Percentiles rank a stretch among this genome's conserved stretches.
Conservation (phyloP, 2,888 invertebrate species). For the Leucophenga montana region DNA sequence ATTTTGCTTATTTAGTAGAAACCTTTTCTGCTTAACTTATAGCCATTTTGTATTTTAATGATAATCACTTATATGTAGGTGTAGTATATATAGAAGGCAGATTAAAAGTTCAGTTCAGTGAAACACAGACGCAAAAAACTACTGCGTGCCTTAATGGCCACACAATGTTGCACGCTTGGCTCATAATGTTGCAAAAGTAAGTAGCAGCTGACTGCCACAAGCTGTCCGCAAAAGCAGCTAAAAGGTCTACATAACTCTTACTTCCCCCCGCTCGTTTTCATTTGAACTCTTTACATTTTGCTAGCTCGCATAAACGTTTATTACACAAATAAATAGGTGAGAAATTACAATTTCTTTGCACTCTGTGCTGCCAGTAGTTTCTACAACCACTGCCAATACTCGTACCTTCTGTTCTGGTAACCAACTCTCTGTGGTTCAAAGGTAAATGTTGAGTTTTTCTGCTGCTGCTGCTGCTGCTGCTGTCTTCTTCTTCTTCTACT, state of each 20-base stretch:
- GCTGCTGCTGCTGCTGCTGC: not conserved
- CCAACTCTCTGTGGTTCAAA: not conserved
- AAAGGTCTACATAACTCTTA: not conserved
- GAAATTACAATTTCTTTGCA: conserved; percentile 60
- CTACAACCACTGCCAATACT: too few species aligned
- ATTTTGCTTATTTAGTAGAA: too few species aligned
- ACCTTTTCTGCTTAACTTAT: not conserved
- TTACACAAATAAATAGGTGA: conserved; percentile 64
- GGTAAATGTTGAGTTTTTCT: conserved; percentile 19
- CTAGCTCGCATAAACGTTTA: conserved; percentile 60
- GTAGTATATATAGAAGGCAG: conserved; percentile 12
- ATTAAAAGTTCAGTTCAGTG: conserved; percentile 28
- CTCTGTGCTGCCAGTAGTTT: not conserved
- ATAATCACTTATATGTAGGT: conserved; percentile 30
- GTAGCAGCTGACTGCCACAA: not conserved
- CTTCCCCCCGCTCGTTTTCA: not conserved
- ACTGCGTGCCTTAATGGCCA: conserved; percentile 19
- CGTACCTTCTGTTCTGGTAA: too few species aligned
- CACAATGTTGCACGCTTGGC: conserved; percentile 22
- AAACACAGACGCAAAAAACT: not conserved
- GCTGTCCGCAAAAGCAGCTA: not conserved
- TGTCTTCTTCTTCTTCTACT: conserved; percentile 3
- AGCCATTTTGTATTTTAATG: conserved; percentile 29
- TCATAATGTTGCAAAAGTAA: conserved; percentile 4
- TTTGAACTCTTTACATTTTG: too few species aligned